A percentile compares a stretch with the other conserved stretches of the same genome.
Evolutionary conservation across 1,140 invertebrate species (phyloP).

Genomic region (Procambarus virginalis): DNA sequence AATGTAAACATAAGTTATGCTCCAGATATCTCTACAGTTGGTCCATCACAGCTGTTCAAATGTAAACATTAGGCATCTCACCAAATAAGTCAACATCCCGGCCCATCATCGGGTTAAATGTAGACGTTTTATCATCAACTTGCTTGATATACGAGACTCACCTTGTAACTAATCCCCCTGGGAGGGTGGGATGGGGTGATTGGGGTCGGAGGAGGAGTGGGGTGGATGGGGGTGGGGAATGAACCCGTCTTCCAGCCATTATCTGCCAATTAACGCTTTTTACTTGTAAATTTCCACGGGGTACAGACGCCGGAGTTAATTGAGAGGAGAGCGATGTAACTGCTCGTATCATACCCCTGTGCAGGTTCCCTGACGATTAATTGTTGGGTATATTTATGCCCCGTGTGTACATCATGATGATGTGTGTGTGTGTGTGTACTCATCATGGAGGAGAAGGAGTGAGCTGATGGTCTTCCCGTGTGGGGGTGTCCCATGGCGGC

Average conservation of each 20-base stretch:
- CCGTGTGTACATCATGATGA: too few species aligned
- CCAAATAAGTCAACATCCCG: neutral
- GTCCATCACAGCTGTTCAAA: neutral
- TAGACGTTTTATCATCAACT: neutral
- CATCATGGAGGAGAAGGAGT: too few species aligned
- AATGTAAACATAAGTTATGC: neutral
- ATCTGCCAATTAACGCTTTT: conserved; percentile 20
- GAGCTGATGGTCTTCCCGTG: too few species aligned
- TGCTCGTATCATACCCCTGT: neutral
- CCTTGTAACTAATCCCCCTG: neutral
- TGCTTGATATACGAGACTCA: neutral
- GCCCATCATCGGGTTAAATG: neutral
- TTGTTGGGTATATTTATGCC: neutral
- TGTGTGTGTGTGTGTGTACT: too few species aligned
- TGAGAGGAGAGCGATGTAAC: conserved; percentile 1
- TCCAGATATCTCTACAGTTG: neutral
- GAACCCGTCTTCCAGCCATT: neutral
- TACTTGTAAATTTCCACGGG: conserved; percentile 22
- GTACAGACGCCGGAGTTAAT: conserved; percentile 17
- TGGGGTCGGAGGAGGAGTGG: too few species aligned
- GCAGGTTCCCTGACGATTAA: neutral
- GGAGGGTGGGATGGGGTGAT: too few species aligned
- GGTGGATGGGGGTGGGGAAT: too few species aligned
- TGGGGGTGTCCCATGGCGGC: too few species aligned
- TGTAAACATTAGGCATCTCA: neutral